Conservation (phyloP, 2,888 invertebrate species). For the Microplitis manilae region DNA sequence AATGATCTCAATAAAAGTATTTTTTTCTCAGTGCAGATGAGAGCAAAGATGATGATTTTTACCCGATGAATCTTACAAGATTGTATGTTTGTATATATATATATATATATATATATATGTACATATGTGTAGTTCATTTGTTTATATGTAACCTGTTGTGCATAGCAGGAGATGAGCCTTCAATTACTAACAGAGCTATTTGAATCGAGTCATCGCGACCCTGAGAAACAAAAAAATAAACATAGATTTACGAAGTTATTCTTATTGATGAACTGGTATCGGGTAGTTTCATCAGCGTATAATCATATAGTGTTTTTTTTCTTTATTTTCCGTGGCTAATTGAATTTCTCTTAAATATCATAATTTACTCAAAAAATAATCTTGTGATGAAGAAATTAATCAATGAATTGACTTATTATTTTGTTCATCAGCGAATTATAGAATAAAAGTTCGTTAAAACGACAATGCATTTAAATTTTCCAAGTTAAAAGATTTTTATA, state of each 20-base stretch:
- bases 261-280: background rate
- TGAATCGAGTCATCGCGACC: conserved; percentile 9
- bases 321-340: too few species aligned
- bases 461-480: too few species aligned
- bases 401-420: too few species aligned
- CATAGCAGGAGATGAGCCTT: conserved; percentile 13
- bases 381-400: too few species aligned
- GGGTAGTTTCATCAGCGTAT: background rate
- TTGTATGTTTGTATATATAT: too few species aligned
- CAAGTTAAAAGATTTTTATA: too few species aligned
- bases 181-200: conserved; percentile 10
- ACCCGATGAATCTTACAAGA: conserved; percentile 1
- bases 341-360: too few species aligned
- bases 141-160: background rate
- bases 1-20: too few species aligned
- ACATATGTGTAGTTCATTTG: background rate
- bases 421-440: too few species aligned
- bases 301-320: background rate
- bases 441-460: too few species aligned
- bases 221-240: background rate
- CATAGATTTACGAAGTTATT: background rate
- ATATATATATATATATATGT: background rate
- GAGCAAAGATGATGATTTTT: conserved; percentile 13
- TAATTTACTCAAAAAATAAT: too few species aligned
- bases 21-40: too few species aligned